Evolutionary conservation across 2,113 vertebrate species (phyloP).

Genomic region (Gobio gobio): DNA sequence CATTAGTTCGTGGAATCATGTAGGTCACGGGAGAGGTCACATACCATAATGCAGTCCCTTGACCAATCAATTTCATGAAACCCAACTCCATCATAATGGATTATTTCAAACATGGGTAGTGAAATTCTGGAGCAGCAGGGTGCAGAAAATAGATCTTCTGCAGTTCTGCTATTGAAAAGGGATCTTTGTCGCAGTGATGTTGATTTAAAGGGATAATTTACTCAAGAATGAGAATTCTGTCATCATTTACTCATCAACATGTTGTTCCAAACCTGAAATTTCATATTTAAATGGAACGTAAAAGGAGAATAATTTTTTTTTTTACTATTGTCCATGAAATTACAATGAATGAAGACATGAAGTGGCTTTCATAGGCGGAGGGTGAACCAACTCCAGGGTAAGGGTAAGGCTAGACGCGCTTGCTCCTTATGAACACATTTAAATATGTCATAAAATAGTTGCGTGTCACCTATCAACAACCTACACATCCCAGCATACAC

Average conservation of each 20-base stretch:
- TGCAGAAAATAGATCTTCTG: constrained; percentile 13
- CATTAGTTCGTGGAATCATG: constrained; percentile 23
- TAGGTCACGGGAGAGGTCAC: constrained; percentile 22
- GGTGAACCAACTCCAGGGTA: too few relatives aligned
- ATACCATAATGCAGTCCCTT: neutral
- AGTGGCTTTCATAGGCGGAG: too few relatives aligned
- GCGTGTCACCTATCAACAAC: too few relatives aligned
- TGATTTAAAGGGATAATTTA: neutral
- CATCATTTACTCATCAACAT: neutral
- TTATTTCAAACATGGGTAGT: neutral
- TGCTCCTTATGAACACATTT: too few relatives aligned
- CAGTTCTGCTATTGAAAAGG: neutral
- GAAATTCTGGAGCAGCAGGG: constrained; percentile 17
- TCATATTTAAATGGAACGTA: neutral
- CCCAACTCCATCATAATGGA: constrained; percentile 6
- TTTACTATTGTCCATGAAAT: too few relatives aligned
- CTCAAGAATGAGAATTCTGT: neutral
- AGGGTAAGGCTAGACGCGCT: too few relatives aligned
- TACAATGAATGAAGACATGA: too few relatives aligned
- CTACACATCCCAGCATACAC: too few relatives aligned
- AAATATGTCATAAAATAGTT: too few relatives aligned
- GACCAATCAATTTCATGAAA: constrained; percentile 36
- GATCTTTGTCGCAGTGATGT: neutral
- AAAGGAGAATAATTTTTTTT: neutral
- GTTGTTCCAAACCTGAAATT: neutral